phyloP scores from a whole-genome alignment of 2,113 vertebrate species.

The Dipodomys merriami region DNA sequence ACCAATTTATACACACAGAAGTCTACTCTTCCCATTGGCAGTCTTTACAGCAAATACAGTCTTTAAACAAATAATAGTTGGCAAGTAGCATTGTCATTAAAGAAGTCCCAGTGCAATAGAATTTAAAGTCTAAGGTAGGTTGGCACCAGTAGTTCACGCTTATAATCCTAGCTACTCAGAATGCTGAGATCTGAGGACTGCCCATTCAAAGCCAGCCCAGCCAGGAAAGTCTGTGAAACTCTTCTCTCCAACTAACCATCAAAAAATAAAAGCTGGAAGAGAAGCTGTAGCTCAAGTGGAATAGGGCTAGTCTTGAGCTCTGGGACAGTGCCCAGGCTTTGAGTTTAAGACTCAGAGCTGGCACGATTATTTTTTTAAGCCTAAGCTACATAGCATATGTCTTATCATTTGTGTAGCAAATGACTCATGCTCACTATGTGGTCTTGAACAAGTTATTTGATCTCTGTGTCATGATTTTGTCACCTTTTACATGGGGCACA shows the following conservation, averaged over 20 bases:
- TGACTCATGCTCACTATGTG: neutral
- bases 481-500: neutral
- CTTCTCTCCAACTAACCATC: too few relatives aligned
- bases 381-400: neutral
- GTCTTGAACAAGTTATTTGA: neutral
- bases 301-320: too few relatives aligned
- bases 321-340: too few relatives aligned
- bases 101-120: neutral
- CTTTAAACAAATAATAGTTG: slow-evolving; percentile 9
- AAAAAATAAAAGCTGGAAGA: too few relatives aligned
- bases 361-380: neutral
- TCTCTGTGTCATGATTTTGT: slow-evolving; percentile 31
- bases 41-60: neutral
- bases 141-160: too few relatives aligned
- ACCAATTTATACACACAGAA: neutral
- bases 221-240: too few relatives aligned
- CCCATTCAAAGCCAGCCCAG: too few relatives aligned
- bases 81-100: neutral
- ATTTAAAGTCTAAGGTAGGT: neutral
- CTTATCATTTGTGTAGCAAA: neutral
- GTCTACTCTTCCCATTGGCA: neutral
- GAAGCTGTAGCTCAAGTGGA: too few relatives aligned
- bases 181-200: too few relatives aligned
- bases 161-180: too few relatives aligned
- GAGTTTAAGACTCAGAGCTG: too few relatives aligned